phyloP scores from a whole-genome alignment of 2,113 vertebrate species.

The Hypocryptadius cinnamomeus region DNA sequence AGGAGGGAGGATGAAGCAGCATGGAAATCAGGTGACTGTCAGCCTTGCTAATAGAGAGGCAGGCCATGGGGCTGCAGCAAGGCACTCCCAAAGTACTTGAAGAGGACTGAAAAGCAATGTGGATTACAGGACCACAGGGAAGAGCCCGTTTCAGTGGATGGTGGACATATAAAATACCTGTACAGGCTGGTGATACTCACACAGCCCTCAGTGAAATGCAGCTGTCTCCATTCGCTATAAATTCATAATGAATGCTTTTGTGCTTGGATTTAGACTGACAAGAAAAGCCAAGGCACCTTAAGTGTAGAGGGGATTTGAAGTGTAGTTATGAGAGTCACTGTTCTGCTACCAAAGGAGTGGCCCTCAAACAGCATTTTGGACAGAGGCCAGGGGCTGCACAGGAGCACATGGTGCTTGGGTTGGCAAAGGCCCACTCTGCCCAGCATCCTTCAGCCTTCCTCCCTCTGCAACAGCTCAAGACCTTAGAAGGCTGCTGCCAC shows the following conservation, averaged over 20 bases:
- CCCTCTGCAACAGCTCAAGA: not conserved
- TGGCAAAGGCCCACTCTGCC: not conserved
- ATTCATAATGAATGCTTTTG: not conserved
- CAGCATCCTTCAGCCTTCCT: not conserved
- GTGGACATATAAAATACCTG: not conserved
- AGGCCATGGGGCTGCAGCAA: rapidly evolving
- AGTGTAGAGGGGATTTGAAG: not conserved
- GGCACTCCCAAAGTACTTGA: not conserved
- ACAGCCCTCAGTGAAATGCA: not conserved
- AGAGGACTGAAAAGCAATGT: rapidly evolving
- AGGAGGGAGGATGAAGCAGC: not conserved
- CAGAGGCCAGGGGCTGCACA: not conserved
- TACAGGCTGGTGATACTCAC: rapidly evolving
- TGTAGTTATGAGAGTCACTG: not conserved
- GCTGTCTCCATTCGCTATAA: not conserved
- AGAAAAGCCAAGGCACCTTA: not conserved
- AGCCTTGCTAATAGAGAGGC: not conserved
- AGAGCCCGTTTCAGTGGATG: not conserved
- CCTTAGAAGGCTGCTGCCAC: not conserved
- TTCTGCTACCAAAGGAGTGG: not conserved
- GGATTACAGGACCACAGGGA: not conserved
- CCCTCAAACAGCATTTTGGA: not conserved
- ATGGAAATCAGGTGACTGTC: rapidly evolving
- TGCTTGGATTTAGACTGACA: not conserved
- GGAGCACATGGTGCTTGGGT: not conserved